Conservation (phyloP, 2,888 invertebrate species). For the Beris morrisii region DNA sequence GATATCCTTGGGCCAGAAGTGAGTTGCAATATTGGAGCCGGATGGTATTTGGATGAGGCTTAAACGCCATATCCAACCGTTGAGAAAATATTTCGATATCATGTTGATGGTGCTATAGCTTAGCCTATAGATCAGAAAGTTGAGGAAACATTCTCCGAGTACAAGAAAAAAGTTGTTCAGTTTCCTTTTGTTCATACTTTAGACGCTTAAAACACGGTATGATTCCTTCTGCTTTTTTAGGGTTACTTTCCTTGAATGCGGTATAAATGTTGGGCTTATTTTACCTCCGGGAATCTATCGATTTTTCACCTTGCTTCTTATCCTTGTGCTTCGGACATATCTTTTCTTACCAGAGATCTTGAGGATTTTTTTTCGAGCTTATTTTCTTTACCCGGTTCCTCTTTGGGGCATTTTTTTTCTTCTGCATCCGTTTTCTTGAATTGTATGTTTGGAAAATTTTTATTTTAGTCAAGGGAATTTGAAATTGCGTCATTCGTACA, state of each 20-base stretch:
- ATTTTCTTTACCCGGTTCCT: no score
- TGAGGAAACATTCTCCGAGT: slow-evolving; percentile 23
- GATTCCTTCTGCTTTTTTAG: slow-evolving; percentile 17
- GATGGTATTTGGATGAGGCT: background rate
- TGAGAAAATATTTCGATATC: slow-evolving; percentile 3
- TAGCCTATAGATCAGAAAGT: slow-evolving; percentile 1
- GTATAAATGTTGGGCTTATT: slow-evolving; percentile 15
- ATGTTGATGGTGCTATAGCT: background rate
- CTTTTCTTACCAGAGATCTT: no score
- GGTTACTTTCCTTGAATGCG: slow-evolving; percentile 11
- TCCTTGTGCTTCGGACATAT: no score
- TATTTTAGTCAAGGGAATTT: slow-evolving; percentile 33
- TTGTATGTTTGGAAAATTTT: slow-evolving; percentile 31
- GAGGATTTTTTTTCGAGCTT: no score
- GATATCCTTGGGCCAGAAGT: slow-evolving; percentile 28
- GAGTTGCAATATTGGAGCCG: background rate
- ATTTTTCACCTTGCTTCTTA: slow-evolving; percentile 3
- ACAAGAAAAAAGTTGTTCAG: slow-evolving; percentile 1
- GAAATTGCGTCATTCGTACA: slow-evolving; percentile 13
- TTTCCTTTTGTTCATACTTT: no score
- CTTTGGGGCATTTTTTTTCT: no score
- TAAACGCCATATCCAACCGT: no score
- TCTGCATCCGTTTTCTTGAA: slow-evolving; percentile 18
- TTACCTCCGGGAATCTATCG: slow-evolving; percentile 28
- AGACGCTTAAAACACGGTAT: background rate